Percentiles rank a stretch among this genome's conserved stretches.
Evolutionary conservation across 2,113 vertebrate genomes (phyloP).

Genomic region (Pristiophorus japonicus): DNA sequence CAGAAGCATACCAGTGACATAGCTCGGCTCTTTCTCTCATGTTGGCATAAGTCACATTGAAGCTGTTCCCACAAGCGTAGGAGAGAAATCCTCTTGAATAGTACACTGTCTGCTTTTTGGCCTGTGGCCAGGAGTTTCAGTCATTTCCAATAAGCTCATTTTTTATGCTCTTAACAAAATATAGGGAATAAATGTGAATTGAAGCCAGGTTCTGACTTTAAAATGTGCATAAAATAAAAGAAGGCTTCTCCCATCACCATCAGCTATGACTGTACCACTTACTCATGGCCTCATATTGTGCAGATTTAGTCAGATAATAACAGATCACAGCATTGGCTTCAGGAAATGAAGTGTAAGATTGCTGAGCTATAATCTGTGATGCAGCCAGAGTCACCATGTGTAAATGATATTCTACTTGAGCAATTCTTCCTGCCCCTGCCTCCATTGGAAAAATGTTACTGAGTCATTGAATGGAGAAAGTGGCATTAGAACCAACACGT

Average conservation of each 20-base stretch:
- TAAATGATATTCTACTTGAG: neutral
- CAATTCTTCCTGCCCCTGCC: neutral
- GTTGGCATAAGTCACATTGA: conserved; percentile 26
- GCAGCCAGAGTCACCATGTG: neutral
- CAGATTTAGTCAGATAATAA: conserved; percentile 1
- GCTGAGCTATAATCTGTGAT: neutral
- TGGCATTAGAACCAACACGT: neutral
- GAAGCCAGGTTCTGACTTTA: neutral
- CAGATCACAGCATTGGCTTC: neutral
- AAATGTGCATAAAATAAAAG: neutral
- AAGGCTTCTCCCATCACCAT: neutral
- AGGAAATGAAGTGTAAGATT: conserved; percentile 12
- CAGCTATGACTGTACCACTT: conserved; percentile 15
- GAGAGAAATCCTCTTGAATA: conserved; percentile 11
- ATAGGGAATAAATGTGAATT: neutral
- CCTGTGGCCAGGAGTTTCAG: conserved; percentile 5
- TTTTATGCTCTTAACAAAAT: conserved; percentile 28
- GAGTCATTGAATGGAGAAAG: neutral
- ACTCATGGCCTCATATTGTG: conserved; percentile 13
- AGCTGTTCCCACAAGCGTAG: conserved; percentile 1
- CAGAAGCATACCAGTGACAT: conserved; percentile 7
- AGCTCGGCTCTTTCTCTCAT: conserved; percentile 21
- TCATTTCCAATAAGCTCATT: conserved; percentile 19
- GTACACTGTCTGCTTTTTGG: conserved; percentile 14
- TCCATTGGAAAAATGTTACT: neutral